Evolutionary conservation across 2,888 invertebrate genomes (phyloP), one percentile per base, ranked within the genome.

Genomic region (Salpingus planirostris): DNA sequence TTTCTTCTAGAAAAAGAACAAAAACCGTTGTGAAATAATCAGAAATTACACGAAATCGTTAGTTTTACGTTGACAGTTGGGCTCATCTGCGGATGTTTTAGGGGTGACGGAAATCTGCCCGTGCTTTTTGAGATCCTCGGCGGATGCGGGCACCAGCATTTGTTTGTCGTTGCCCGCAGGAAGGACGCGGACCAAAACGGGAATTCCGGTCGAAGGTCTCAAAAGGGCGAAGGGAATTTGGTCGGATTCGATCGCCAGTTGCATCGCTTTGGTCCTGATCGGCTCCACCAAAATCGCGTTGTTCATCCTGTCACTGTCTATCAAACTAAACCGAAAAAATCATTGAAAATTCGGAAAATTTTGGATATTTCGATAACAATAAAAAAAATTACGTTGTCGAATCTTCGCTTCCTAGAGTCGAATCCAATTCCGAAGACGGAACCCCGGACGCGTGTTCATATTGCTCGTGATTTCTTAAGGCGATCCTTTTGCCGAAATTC

Each of bases 151-250:
- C 5, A 80, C 77, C 44, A 82, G 55, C 70, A 80, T 74, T 75
- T 81, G 69, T 48, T 69, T 69, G 33, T 59, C 57, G 33, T 55
- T 53, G 6, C 59, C 59, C 11, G 73, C 71, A 43, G 74, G 70
- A 30, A 76, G 64, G 1, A 82, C 76, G 49, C 80, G 77, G 8
- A 83, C 81, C 26, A 83, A 60, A 1, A 80, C 76, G 1, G 81
- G 79, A 33, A 74, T 70, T 6, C 78, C 77, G 44, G 73, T 73
- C 23, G 75, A 69, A 8, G 80, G 78, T 44, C 79, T 76, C 29
- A 81, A 61, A 27, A 82, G 62, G 1, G 81, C 82, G 51, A 82
- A 83, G 0, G 82, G 80, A 0, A 76, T 79, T 55, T 80, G 77
- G 24, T 74, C 75, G 2, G 73, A 71, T 3, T 73, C 54, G 5